Percentiles rank a stretch among this genome's conserved stretches.
Conservation (phyloP, 1,140 invertebrate species). For the Phthorimaea operculella region DNA sequence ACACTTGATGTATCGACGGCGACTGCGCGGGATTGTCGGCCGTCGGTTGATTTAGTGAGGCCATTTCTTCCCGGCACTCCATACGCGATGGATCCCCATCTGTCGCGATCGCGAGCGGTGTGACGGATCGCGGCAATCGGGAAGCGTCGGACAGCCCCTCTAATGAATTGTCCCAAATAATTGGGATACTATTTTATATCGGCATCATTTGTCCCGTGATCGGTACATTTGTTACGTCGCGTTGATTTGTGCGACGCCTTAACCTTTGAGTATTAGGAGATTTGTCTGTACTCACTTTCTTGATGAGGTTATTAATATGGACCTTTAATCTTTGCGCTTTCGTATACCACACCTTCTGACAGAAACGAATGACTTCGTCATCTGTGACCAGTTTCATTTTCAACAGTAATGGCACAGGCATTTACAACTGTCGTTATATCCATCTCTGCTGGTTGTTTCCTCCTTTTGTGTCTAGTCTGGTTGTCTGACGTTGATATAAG, state of each 20-base stretch:
- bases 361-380: background rate
- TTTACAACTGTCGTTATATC: slow-evolving; percentile 1
- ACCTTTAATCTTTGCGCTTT: background rate
- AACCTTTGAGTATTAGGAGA: slow-evolving; percentile 21
- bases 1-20: slow-evolving; percentile 64
- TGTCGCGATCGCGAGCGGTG: slow-evolving; percentile 48
- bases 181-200: slow-evolving; percentile 64
- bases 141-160: slow-evolving; percentile 45
- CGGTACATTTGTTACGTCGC: slow-evolving; percentile 53
- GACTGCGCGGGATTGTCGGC: slow-evolving; percentile 61
- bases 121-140: slow-evolving; percentile 60
- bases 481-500: slow-evolving; percentile 6
- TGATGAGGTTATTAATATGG: background rate
- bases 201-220: slow-evolving; percentile 56
- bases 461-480: background rate
- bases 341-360: background rate
- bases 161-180: slow-evolving; percentile 68
- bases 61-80: slow-evolving; percentile 63
- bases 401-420: background rate
- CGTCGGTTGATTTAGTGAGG: slow-evolving; percentile 57
- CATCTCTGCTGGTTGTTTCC: background rate
- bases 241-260: slow-evolving; percentile 61
- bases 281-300: slow-evolving; percentile 1
- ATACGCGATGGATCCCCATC: slow-evolving; percentile 56
- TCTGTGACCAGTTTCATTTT: background rate